phyloP scores from a whole-genome alignment of 2,113 vertebrate species.

The Larimichthys crocea region DNA sequence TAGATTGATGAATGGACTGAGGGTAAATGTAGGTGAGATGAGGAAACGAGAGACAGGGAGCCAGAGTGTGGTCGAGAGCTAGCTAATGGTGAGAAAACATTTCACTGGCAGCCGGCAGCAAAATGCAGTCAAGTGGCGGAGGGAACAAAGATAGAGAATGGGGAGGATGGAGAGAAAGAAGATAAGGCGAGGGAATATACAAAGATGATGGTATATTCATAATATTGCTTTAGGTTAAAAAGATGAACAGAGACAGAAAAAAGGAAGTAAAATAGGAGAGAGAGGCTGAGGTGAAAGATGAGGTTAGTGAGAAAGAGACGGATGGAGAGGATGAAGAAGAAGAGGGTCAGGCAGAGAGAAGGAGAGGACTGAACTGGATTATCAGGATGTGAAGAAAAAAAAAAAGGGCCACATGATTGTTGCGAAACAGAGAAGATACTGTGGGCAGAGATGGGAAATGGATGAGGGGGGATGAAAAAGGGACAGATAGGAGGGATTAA shows the following conservation, averaged over 20 bases:
- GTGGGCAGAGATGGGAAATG: conserved; percentile 8
- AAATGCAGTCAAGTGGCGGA: conserved; percentile 19
- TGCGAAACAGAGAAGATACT: neutral
- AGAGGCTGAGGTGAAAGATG: neutral
- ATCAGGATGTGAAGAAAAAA: conserved; percentile 34
- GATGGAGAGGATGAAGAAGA: conserved; percentile 5
- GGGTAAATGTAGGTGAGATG: neutral
- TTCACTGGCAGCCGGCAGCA: conserved; percentile 28
- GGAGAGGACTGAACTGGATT: conserved; percentile 19
- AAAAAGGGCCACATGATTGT: conserved; percentile 20
- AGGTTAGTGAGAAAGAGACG: neutral
- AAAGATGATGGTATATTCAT: neutral
- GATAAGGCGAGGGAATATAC: neutral
- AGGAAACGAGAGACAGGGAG: conserved; percentile 14
- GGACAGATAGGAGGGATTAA: conserved; percentile 32
- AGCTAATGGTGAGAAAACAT: conserved; percentile 37
- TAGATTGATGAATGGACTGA: conserved; percentile 14
- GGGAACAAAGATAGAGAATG: neutral
- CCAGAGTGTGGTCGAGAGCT: neutral
- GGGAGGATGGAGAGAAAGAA: neutral
- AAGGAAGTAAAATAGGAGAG: neutral
- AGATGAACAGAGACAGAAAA: neutral
- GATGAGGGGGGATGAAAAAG: conserved; percentile 10
- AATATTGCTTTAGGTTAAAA: neutral
- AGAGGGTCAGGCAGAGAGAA: neutral